These are phyloP conservation scores for Ascaphus truei DNA, from an alignment of 2,113 vertebrate genomes.

Conservation along the genomic window DNA sequence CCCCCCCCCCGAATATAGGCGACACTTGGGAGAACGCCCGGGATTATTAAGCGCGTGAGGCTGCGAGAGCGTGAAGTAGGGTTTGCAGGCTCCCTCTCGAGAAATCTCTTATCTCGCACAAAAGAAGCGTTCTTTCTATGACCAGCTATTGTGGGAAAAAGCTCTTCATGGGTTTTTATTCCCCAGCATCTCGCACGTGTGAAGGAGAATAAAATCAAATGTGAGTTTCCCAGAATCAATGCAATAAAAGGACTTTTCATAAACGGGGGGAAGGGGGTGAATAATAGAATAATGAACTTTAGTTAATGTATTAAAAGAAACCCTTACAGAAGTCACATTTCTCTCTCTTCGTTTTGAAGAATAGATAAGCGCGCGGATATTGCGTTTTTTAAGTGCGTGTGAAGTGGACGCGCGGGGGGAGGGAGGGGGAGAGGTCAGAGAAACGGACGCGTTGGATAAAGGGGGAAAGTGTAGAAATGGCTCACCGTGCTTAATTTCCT, in stretches of 20 bases:
- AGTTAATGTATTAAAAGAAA: slow-evolving; percentile 62
- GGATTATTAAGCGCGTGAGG: too few species aligned
- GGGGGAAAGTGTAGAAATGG: too few species aligned
- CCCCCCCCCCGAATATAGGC: too few species aligned
- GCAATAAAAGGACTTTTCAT: slow-evolving; percentile 55
- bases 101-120: slow-evolving; percentile 51
- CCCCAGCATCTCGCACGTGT: slow-evolving; percentile 54
- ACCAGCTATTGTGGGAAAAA: slow-evolving; percentile 67
- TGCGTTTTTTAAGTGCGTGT: slow-evolving; percentile 40
- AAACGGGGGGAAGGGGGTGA: slow-evolving; percentile 13
- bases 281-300: slow-evolving; percentile 72
- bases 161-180: slow-evolving; percentile 45
- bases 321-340: slow-evolving; percentile 62
- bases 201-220: slow-evolving; percentile 75
- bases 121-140: slow-evolving; percentile 67
- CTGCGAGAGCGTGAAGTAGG: background rate
- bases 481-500: slow-evolving; percentile 98
- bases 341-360: slow-evolving; percentile 68
- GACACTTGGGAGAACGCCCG: too few species aligned
- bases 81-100: slow-evolving; percentile 50
- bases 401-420: slow-evolving; percentile 48
- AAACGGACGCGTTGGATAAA: too few species aligned
- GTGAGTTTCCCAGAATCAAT: slow-evolving; percentile 57
- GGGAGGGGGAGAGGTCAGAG: slow-evolving; percentile 45
- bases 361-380: slow-evolving; percentile 49